A percentile compares a stretch with the other conserved stretches of the same genome.
Conservation (phyloP, 2,888 invertebrate species). For the Charanyca ferruginea region DNA sequence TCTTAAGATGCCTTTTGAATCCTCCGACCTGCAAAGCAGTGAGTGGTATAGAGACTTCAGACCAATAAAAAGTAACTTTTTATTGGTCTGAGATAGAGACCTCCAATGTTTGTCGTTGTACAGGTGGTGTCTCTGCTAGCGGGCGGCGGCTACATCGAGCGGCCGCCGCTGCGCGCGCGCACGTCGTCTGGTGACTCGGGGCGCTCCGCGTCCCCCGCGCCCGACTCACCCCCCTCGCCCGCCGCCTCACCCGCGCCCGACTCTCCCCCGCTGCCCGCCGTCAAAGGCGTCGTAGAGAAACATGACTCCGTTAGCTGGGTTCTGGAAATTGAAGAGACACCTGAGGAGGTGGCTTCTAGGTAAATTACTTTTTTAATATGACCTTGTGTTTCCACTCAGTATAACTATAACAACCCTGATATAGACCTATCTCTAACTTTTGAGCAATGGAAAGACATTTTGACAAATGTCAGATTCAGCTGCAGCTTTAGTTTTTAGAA, state of each 20-base stretch:
- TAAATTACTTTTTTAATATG: conserved; percentile 49
- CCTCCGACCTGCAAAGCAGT: too few species aligned
- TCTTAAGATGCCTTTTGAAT: neutral
- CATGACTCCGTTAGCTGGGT: conserved; percentile 97
- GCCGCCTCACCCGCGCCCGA: conserved; percentile 81
- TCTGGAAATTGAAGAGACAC: conserved; percentile 94
- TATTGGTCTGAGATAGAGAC: too few species aligned
- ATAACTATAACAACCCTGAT: neutral
- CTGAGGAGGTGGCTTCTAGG: conserved; percentile 93
- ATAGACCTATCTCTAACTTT: neutral
- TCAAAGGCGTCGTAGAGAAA: conserved; percentile 96
- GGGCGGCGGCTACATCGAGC: conserved; percentile 85
- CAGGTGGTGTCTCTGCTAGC: conserved; percentile 90
- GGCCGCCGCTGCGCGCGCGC: conserved; percentile 82
- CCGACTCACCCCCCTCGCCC: conserved; percentile 84
- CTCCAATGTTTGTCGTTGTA: conserved; percentile 1
- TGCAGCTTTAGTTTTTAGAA: neutral
- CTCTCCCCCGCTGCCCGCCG: conserved; percentile 93
- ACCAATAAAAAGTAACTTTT: too few species aligned
- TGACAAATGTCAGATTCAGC: neutral
- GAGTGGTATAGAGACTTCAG: too few species aligned
- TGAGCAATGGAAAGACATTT: neutral
- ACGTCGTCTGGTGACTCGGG: conserved; percentile 84
- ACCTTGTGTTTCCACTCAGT: neutral
- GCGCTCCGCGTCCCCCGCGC: conserved; percentile 82